A percentile compares a stretch with the other conserved stretches of the same genome.
phyloP scores from a whole-genome alignment of 2,797 vertebrate genomes.

The Myiotriccus ornatus region DNA sequence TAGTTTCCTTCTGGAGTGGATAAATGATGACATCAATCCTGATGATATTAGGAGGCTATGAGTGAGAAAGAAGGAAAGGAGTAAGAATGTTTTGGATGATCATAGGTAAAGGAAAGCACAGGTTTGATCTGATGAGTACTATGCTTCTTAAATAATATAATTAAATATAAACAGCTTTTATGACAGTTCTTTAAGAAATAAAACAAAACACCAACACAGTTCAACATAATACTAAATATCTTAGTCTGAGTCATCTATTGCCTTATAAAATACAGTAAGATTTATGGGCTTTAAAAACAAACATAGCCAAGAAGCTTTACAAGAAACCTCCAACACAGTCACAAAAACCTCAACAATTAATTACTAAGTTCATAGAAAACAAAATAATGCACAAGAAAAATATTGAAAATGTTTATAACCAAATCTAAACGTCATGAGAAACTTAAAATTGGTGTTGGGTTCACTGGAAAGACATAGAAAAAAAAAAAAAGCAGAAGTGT shows the following conservation, averaged over 20 bases:
- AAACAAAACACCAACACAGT: neutral
- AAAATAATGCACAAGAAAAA: neutral
- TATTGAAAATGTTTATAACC: neutral
- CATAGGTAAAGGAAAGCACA: neutral
- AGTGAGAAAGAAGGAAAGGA: constrained; percentile 27
- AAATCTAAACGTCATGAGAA: neutral
- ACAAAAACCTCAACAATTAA: neutral
- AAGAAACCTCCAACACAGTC: neutral
- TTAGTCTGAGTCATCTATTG: neutral
- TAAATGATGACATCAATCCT: constrained; percentile 53
- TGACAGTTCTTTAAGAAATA: neutral
- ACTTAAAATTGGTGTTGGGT: neutral
- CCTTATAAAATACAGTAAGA: neutral
- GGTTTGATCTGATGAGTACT: neutral
- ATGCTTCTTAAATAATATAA: neutral
- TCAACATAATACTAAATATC: neutral
- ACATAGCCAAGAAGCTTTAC: neutral
- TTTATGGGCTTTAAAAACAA: constrained; percentile 21
- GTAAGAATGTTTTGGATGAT: neutral
- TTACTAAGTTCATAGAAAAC: constrained; percentile 9
- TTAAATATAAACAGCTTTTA: neutral
- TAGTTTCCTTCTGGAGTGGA: constrained; percentile 55
- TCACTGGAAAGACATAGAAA: neutral
- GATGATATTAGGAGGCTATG: constrained; percentile 7
- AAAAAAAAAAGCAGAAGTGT: neutral